These are phyloP conservation scores for Stenoptilia bipunctidactyla DNA, from an alignment of 2,888 invertebrate genomes.

Conservation along the genomic window DNA sequence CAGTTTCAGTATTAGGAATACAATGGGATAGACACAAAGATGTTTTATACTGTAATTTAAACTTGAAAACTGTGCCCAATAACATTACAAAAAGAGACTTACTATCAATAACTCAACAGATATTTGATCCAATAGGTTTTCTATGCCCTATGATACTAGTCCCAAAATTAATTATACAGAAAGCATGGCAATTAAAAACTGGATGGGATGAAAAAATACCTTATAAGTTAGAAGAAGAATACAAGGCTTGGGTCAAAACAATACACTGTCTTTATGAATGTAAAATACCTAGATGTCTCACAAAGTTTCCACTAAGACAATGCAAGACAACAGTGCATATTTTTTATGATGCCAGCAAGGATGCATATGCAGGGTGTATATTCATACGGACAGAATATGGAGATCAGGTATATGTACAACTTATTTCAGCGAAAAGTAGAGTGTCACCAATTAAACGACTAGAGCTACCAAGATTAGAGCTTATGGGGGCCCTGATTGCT, in stretches of 20 bases:
- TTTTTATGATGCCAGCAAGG: conserved; percentile 7
- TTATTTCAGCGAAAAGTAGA: conserved; percentile 6
- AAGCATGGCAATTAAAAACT: conserved; percentile 1
- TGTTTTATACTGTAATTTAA: conserved; percentile 4
- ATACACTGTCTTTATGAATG: neutral
- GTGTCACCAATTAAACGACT: conserved; percentile 2
- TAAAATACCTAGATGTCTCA: conserved; percentile 2
- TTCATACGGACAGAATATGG: conserved; percentile 2
- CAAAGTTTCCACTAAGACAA: neutral
- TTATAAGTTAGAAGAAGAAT: neutral
- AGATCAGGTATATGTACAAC: neutral
- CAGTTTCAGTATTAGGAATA: conserved; percentile 9
- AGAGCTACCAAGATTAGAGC: conserved; percentile 6
- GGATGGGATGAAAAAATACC: conserved; percentile 3
- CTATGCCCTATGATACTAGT: neutral
- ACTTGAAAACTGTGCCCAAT: neutral
- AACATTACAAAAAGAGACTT: conserved; percentile 8
- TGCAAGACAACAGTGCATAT: conserved; percentile 2
- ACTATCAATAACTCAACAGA: conserved; percentile 7
- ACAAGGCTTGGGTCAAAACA: neutral
- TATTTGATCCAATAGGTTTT: conserved; percentile 4
- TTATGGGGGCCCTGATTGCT: conserved; percentile 5
- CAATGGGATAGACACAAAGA: conserved; percentile 8
- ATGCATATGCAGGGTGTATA: conserved; percentile 5
- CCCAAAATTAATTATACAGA: conserved; percentile 2